phyloP scores from a whole-genome alignment of 2,888 invertebrate species.

The Limnephilus rhombicus region DNA sequence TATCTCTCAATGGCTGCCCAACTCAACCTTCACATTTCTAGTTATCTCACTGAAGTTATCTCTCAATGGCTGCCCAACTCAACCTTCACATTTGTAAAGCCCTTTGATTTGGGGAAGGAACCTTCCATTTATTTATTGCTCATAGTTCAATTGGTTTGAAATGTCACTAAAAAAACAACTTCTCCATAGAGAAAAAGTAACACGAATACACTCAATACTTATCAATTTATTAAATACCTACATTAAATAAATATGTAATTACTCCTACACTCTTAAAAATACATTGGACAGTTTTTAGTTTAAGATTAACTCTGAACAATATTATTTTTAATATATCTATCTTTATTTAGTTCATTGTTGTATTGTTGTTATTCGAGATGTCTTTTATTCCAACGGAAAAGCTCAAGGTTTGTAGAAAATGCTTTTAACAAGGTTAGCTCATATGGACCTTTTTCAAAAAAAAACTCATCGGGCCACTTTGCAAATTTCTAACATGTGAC shows the following conservation, averaged over 20 bases:
- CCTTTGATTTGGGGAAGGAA: neutral
- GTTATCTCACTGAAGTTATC: no score
- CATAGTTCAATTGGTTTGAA: constrained; percentile 20
- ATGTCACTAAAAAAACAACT: neutral
- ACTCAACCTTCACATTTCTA: neutral
- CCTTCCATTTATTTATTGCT: constrained; percentile 46
- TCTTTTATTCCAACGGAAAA: neutral
- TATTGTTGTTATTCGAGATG: neutral
- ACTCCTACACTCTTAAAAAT: neutral
- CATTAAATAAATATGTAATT: constrained; percentile 8
- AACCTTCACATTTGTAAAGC: neutral
- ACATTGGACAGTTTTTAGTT: constrained; percentile 23
- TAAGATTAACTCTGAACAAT: constrained; percentile 16
- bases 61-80: neutral
- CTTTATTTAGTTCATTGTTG: neutral
- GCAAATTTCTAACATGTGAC: no score
- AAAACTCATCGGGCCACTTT: no score
- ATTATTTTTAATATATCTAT: neutral
- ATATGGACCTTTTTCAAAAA: no score
- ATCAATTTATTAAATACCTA: neutral
- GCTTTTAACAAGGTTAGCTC: no score
- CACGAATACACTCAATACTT: neutral
- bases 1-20: neutral
- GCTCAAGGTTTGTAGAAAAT: neutral
- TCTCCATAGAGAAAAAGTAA: neutral